Evolutionary conservation across 1,140 invertebrate species (phyloP).

Genomic region (Hydropsyche tenuis): DNA sequence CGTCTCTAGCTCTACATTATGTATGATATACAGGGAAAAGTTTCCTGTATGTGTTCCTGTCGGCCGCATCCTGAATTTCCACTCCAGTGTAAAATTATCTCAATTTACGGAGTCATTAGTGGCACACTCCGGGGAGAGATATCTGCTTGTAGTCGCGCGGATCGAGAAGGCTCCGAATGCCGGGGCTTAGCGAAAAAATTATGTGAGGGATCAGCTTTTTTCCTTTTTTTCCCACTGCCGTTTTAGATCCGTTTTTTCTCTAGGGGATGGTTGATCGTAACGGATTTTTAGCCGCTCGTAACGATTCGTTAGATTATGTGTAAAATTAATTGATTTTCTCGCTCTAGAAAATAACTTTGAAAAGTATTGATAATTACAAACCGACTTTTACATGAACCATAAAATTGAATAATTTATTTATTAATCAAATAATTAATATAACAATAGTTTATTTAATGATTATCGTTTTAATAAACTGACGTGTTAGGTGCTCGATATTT

Average conservation of each 20-base stretch:
- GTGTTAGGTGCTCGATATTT: too few relatives aligned
- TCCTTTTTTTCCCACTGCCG: background rate
- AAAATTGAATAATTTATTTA: too few relatives aligned
- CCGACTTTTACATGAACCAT: too few relatives aligned
- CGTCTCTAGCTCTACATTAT: slow-evolving; percentile 38
- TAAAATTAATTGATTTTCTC: too few relatives aligned
- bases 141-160: slow-evolving; percentile 52
- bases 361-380: too few relatives aligned
- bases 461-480: too few relatives aligned
- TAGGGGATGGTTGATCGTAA: background rate
- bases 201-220: slow-evolving; percentile 22
- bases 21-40: slow-evolving; percentile 42
- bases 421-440: too few relatives aligned
- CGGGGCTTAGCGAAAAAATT: slow-evolving; percentile 13
- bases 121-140: slow-evolving; percentile 61
- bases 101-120: slow-evolving; percentile 64
- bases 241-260: background rate
- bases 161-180: slow-evolving; percentile 2
- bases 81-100: slow-evolving; percentile 61
- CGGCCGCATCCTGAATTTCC: slow-evolving; percentile 46
- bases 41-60: slow-evolving; percentile 46
- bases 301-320: background rate
- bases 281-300: background rate
- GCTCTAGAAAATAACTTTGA: too few relatives aligned
- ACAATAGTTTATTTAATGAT: too few relatives aligned